phyloP scores from a whole-genome alignment of 2,888 invertebrate species.

The Leucania comma region DNA sequence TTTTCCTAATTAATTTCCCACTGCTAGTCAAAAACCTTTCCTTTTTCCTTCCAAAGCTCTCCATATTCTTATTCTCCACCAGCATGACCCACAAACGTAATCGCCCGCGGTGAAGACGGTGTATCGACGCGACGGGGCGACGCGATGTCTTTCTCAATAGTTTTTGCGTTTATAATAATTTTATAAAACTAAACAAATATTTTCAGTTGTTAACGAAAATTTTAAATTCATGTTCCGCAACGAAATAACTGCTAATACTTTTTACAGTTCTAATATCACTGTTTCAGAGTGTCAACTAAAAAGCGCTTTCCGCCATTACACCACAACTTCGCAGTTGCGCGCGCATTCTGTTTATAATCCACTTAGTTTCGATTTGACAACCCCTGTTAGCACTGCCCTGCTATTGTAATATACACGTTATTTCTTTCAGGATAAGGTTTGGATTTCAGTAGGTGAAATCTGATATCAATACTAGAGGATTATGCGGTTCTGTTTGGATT shows the following conservation, averaged over 20 bases:
- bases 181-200: no score
- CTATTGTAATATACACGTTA: slow-evolving; percentile 43
- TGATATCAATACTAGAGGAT: slow-evolving; percentile 35
- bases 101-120: no score
- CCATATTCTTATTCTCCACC: no score
- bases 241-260: background rate
- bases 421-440: rapidly evolving
- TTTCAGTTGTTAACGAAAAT: no score
- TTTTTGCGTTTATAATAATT: no score
- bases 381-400: slow-evolving; percentile 13
- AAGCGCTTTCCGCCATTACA: slow-evolving; percentile 74
- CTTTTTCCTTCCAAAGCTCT: no score
- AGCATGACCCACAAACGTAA: no score
- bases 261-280: slow-evolving; percentile 1
- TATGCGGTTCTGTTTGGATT: slow-evolving; percentile 30
- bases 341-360: slow-evolving; percentile 87
- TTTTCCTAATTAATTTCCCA: no score
- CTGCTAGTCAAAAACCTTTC: no score
- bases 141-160: no score
- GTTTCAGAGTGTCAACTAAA: slow-evolving; percentile 53
- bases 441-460: slow-evolving; percentile 12
- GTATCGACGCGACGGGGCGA: no score
- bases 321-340: slow-evolving; percentile 80
- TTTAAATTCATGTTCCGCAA: background rate
- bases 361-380: slow-evolving; percentile 78